Conservation (phyloP, 1,140 invertebrate genomes). For the Copidosoma floridanum region DNA sequence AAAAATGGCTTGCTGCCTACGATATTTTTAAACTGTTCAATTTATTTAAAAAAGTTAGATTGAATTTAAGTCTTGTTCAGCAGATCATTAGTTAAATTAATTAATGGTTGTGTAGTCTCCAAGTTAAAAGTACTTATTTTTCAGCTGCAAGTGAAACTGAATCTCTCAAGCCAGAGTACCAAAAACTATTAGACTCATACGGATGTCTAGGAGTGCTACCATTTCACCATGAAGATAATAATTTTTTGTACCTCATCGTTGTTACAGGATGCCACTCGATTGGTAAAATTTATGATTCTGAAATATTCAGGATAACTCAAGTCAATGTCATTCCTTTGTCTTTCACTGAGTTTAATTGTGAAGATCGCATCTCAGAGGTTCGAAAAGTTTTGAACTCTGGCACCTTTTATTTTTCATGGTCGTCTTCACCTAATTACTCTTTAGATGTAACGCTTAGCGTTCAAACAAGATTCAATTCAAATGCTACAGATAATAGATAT, state of each 20-base stretch:
- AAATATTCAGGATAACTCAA: conserved; percentile 92
- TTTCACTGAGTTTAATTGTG: conserved; percentile 74
- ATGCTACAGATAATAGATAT: conserved; percentile 87
- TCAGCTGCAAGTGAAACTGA: too few species aligned
- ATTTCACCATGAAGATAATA: conserved; percentile 79
- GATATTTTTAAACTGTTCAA: too few species aligned
- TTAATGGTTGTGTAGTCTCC: too few species aligned
- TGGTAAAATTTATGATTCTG: conserved; percentile 89
- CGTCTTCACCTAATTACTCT: conserved; percentile 51
- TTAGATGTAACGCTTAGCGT: conserved; percentile 92
- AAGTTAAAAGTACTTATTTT: too few species aligned
- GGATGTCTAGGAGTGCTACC: conserved; percentile 89
- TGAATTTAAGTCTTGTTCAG: too few species aligned
- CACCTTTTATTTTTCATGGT: conserved; percentile 95
- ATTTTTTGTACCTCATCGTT: conserved; percentile 82
- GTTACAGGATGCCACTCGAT: conserved; percentile 94
- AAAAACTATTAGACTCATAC: conserved; percentile 87
- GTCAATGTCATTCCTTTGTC: conserved; percentile 85
- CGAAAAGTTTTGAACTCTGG: conserved; percentile 91
- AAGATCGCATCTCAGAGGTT: conserved; percentile 77
- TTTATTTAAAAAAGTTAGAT: too few species aligned
- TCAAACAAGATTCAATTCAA: conserved; percentile 78
- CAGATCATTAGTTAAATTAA: too few species aligned
- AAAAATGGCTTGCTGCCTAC: too few species aligned
- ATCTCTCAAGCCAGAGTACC: conserved; percentile 82